Conservation (phyloP, 2,113 vertebrate species). For the Gallinago paraguaiae region DNA sequence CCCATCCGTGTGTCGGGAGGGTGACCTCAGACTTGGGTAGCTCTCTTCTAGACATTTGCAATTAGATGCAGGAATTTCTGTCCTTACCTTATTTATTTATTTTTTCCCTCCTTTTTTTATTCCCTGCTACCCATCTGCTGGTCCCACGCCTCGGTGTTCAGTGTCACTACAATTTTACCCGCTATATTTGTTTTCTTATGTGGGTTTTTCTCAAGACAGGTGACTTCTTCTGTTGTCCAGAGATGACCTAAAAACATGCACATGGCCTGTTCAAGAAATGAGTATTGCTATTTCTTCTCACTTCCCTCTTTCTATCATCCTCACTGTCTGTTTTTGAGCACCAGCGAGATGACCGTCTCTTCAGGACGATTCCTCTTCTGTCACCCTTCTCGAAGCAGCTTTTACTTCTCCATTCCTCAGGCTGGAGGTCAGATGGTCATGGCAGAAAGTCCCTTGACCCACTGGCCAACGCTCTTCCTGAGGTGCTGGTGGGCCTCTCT, state of each 20-base stretch:
- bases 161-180: not conserved
- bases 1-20: fast-evolving
- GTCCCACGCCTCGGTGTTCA: not conserved
- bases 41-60: not conserved
- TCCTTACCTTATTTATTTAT: too few species aligned
- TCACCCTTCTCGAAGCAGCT: not conserved
- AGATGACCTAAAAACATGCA: not conserved
- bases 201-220: not conserved
- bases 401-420: slow-evolving; percentile 12
- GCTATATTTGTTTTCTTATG: not conserved
- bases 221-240: not conserved
- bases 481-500: too few species aligned
- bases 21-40: fast-evolving
- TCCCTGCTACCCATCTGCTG: not conserved
- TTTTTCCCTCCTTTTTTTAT: too few species aligned
- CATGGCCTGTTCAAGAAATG: not conserved
- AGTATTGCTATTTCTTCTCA: not conserved
- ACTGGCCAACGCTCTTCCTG: fast-evolving
- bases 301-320: not conserved
- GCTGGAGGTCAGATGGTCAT: not conserved
- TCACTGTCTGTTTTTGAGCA: fast-evolving
- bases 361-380: not conserved
- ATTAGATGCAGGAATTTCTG: not conserved
- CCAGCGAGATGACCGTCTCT: fast-evolving
- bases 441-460: not conserved